phyloP scores from a whole-genome alignment of 2,888 invertebrate genomes.

The Syrphus vitripennis region DNA sequence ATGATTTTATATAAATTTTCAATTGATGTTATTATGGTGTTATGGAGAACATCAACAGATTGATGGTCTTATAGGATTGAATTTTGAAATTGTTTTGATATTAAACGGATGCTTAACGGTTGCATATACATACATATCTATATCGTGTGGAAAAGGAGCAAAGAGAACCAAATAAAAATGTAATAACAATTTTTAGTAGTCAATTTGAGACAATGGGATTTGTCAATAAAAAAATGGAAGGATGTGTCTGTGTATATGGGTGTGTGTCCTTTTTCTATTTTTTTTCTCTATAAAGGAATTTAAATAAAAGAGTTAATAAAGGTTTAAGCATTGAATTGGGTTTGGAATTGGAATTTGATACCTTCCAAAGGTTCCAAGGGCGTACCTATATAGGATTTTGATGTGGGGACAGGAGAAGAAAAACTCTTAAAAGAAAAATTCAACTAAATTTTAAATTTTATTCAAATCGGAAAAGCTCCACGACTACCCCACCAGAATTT shows the following conservation, averaged over 20 bases:
- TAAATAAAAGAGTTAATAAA: slow-evolving; percentile 1
- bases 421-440: no score
- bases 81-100: slow-evolving; percentile 64
- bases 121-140: neutral
- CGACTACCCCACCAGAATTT: no score
- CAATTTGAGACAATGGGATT: slow-evolving; percentile 31
- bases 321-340: neutral
- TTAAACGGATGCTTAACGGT: slow-evolving; percentile 42
- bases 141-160: neutral
- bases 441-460: no score
- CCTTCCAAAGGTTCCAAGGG: neutral
- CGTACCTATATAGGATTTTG: neutral
- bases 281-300: neutral
- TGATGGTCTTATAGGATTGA: slow-evolving; percentile 67
- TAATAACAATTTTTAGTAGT: slow-evolving; percentile 11
- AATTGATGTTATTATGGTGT: slow-evolving; percentile 50
- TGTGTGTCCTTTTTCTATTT: neutral
- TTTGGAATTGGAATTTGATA: neutral
- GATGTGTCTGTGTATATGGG: neutral
- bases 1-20: slow-evolving; percentile 31
- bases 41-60: slow-evolving; percentile 61
- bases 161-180: slow-evolving; percentile 13
- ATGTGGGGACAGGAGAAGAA: neutral
- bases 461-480: no score
- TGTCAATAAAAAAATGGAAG: neutral